A percentile compares a stretch with the other conserved stretches of the same genome.
These are phyloP conservation scores for Diadegma fenestrale DNA, from an alignment of 2,888 invertebrate genomes.

Conservation along the genomic window DNA sequence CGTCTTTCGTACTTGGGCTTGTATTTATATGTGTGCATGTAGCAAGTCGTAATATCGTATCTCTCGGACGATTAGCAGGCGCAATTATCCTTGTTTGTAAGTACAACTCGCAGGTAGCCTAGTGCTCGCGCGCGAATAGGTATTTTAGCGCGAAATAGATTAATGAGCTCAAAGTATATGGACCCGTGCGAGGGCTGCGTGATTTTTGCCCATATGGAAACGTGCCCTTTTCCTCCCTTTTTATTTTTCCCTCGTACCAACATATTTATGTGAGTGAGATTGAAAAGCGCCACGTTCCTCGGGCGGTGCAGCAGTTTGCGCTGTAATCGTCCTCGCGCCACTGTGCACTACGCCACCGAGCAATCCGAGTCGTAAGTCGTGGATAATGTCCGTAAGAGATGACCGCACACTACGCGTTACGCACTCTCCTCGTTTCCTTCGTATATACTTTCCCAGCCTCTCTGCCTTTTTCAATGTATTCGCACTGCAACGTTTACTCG, in stretches of 20 bases:
- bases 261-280: slow-evolving; percentile 31
- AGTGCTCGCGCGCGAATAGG: slow-evolving; percentile 39
- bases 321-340: slow-evolving; percentile 32
- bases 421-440: neutral
- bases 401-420: slow-evolving; percentile 42
- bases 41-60: slow-evolving; percentile 63
- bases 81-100: slow-evolving; percentile 65
- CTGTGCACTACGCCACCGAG: slow-evolving; percentile 24
- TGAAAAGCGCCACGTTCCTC: slow-evolving; percentile 51
- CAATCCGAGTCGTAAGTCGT: slow-evolving; percentile 57
- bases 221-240: slow-evolving; percentile 11
- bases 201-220: slow-evolving; percentile 49
- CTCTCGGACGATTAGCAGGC: slow-evolving; percentile 64
- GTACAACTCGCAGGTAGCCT: slow-evolving; percentile 31
- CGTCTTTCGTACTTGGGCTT: slow-evolving; percentile 37
- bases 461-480: neutral
- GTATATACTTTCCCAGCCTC: neutral
- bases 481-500: neutral
- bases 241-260: neutral
- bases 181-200: slow-evolving; percentile 36
- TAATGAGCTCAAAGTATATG: slow-evolving; percentile 55
- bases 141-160: slow-evolving; percentile 68
- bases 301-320: slow-evolving; percentile 7
- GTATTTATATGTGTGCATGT: slow-evolving; percentile 5
- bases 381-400: slow-evolving; percentile 74